Evolutionary conservation across 2,888 invertebrate species (phyloP).

Genomic region (Leptinotarsa tumamoca): DNA sequence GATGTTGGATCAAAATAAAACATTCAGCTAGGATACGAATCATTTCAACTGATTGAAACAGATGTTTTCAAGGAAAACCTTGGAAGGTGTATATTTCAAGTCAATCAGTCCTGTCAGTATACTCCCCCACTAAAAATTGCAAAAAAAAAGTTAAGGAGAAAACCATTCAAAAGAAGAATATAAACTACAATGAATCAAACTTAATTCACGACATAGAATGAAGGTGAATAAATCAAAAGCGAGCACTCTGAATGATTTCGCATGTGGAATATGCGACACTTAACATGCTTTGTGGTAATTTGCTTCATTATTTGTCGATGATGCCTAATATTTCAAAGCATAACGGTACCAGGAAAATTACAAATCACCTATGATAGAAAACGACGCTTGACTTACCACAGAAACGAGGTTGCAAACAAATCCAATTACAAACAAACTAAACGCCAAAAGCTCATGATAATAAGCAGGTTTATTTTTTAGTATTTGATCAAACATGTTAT

Average conservation of each 20-base stretch:
- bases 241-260: not conserved
- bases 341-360: constrained; percentile 7
- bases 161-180: too few relatives aligned
- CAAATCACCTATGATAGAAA: constrained; percentile 2
- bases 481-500: not conserved
- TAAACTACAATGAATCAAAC: too few relatives aligned
- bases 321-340: constrained; percentile 2
- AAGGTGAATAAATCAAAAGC: not conserved
- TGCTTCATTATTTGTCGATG: constrained; percentile 6
- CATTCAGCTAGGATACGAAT: too few relatives aligned
- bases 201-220: not conserved
- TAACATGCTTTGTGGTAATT: not conserved
- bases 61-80: too few relatives aligned
- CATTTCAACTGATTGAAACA: too few relatives aligned
- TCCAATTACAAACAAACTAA: constrained; percentile 6
- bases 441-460: not conserved
- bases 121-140: too few relatives aligned
- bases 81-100: too few relatives aligned
- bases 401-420: constrained; percentile 2
- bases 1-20: too few relatives aligned
- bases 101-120: too few relatives aligned
- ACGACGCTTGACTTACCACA: not conserved
- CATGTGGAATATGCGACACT: not conserved
- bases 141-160: too few relatives aligned
- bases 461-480: not conserved